Evolutionary conservation across 2,888 invertebrate species (phyloP).

Genomic region (Hyposoter didymator): DNA sequence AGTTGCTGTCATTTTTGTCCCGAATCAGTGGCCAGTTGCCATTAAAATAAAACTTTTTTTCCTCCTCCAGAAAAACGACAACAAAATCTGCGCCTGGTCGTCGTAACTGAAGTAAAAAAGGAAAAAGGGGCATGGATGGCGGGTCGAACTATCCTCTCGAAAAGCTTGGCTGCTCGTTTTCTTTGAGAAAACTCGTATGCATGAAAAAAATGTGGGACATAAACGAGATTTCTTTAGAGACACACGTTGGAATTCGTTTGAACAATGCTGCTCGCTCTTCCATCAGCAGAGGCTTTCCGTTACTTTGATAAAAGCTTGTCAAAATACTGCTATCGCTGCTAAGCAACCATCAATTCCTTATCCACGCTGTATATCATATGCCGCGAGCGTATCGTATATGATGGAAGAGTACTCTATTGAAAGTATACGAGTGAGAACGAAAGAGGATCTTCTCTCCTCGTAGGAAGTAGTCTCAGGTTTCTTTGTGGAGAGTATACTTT

Average conservation of each 20-base stretch:
- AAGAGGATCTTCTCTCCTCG: constrained; percentile 44
- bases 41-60: neutral
- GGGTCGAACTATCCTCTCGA: neutral
- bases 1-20: neutral
- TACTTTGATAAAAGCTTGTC: constrained; percentile 28
- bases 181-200: neutral
- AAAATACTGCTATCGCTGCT: constrained; percentile 7
- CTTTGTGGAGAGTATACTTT: constrained; percentile 56
- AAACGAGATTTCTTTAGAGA: neutral
- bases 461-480: constrained; percentile 34
- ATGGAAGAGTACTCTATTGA: constrained; percentile 40
- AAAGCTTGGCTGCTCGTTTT: neutral
- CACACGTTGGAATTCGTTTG: neutral
- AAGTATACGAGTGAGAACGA: constrained; percentile 39
- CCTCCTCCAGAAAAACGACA: neutral
- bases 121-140: neutral
- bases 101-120: neutral
- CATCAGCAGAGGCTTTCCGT: neutral
- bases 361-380: constrained; percentile 1
- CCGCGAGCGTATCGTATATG: constrained; percentile 11
- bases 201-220: neutral
- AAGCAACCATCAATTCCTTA: constrained; percentile 36
- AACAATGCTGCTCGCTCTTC: neutral
- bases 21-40: neutral
- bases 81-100: neutral